These are phyloP conservation scores for Andrena camellia DNA, from an alignment of 2,888 invertebrate species.

Conservation along the genomic window DNA sequence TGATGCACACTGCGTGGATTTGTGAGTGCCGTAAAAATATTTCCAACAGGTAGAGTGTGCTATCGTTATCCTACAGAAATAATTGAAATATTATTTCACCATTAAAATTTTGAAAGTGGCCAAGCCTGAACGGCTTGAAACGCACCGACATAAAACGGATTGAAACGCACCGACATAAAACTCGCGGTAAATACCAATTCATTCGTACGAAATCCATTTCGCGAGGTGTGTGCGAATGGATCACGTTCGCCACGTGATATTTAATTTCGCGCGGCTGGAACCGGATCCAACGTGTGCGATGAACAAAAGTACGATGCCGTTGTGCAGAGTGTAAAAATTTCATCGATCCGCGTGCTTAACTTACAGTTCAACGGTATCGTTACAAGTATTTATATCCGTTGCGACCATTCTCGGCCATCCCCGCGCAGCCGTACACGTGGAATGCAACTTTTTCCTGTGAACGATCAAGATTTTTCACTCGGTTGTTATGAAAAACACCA, in stretches of 20 bases:
- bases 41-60: no score
- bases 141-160: neutral
- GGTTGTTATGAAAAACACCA: constrained; percentile 8
- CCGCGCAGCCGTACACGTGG: constrained; percentile 22
- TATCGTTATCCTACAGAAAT: no score
- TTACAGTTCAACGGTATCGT: constrained; percentile 41
- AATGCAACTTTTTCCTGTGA: constrained; percentile 40
- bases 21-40: no score
- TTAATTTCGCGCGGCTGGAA: constrained; percentile 11
- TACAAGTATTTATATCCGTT: constrained; percentile 44
- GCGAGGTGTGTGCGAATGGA: constrained; percentile 3
- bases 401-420: constrained; percentile 28
- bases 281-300: neutral
- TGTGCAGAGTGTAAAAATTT: constrained; percentile 31
- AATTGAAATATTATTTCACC: neutral
- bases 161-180: neutral
- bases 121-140: neutral
- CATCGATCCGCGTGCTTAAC: constrained; percentile 42
- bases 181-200: neutral
- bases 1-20: no score
- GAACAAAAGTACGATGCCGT: constrained; percentile 1
- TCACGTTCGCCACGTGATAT: neutral
- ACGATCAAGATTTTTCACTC: constrained; percentile 11
- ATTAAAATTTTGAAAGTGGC: neutral
- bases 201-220: neutral